Evolutionary conservation across 2,113 vertebrate species (phyloP).

Genomic region (Tursiops truncatus): DNA sequence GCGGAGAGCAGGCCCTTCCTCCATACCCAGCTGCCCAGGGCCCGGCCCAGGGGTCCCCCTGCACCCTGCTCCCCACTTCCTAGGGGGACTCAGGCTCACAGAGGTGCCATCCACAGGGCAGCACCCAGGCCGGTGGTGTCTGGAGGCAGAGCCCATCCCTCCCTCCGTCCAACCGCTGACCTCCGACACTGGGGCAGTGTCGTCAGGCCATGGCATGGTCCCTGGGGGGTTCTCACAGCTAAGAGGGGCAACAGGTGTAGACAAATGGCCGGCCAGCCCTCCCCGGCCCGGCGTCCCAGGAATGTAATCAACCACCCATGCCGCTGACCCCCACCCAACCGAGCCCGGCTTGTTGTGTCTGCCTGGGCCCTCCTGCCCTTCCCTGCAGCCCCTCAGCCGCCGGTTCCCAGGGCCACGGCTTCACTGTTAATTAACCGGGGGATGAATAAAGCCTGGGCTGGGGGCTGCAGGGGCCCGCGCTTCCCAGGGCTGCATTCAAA

Average conservation of each 20-base stretch:
- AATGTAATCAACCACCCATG: slow-evolving; percentile 84
- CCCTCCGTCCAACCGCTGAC: no score
- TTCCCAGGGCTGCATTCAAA: not conserved
- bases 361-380: slow-evolving; percentile 78
- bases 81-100: not conserved
- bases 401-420: slow-evolving; percentile 75
- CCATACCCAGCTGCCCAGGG: not conserved
- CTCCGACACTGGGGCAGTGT: not conserved
- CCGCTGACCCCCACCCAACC: slow-evolving; percentile 73
- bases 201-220: rapidly evolving
- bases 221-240: not conserved
- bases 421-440: slow-evolving; percentile 84
- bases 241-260: not conserved
- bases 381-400: slow-evolving; percentile 75
- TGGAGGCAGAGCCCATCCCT: not conserved
- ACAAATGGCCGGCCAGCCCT: not conserved
- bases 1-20: rapidly evolving
- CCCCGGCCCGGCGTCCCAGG: slow-evolving; percentile 80
- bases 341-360: slow-evolving; percentile 78
- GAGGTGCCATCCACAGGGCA: not conserved
- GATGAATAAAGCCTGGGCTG: slow-evolving; percentile 50
- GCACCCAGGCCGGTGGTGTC: not conserved
- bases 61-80: rapidly evolving
- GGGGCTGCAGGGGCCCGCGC: not conserved
- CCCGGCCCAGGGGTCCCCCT: not conserved